Conservation (phyloP, 2,797 vertebrate genomes). For the Rhinophrynus dorsalis region DNA sequence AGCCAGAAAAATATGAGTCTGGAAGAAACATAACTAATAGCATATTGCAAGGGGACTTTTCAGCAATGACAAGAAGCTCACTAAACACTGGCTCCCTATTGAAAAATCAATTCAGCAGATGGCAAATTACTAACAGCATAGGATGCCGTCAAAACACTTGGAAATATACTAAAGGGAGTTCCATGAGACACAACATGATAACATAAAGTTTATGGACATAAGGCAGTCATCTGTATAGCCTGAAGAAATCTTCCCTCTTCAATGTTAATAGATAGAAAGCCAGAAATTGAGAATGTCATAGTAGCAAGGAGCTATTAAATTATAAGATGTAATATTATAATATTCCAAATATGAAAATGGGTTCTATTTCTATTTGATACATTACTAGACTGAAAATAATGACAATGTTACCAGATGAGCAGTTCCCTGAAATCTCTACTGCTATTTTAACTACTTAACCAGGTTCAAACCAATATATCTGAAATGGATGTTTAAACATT, state of each 20-base stretch:
- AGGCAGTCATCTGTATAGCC: constrained; percentile 17
- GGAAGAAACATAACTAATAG: constrained; percentile 8
- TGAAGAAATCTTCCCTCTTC: constrained; percentile 4
- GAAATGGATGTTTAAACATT: too few relatives aligned
- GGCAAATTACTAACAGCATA: constrained; percentile 4
- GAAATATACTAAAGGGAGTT: neutral
- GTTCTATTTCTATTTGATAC: too few relatives aligned
- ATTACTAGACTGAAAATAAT: too few relatives aligned
- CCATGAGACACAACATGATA: neutral
- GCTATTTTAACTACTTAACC: too few relatives aligned
- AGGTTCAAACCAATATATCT: too few relatives aligned
- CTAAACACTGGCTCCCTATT: constrained; percentile 6
- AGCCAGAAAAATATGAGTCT: neutral
- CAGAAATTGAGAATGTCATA: neutral
- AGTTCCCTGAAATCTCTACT: too few relatives aligned
- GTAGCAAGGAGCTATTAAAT: neutral
- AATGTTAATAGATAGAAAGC: constrained; percentile 1
- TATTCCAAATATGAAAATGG: constrained; percentile 6
- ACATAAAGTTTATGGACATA: constrained; percentile 22
- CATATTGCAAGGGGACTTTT: neutral
- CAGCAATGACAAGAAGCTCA: constrained; percentile 4
- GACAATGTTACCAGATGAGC: too few relatives aligned
- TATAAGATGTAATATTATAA: too few relatives aligned
- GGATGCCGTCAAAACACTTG: neutral
- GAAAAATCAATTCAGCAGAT: constrained; percentile 12